These are phyloP conservation scores for Phthorimaea operculella DNA, from an alignment of 1,140 invertebrate species.

Conservation along the genomic window DNA sequence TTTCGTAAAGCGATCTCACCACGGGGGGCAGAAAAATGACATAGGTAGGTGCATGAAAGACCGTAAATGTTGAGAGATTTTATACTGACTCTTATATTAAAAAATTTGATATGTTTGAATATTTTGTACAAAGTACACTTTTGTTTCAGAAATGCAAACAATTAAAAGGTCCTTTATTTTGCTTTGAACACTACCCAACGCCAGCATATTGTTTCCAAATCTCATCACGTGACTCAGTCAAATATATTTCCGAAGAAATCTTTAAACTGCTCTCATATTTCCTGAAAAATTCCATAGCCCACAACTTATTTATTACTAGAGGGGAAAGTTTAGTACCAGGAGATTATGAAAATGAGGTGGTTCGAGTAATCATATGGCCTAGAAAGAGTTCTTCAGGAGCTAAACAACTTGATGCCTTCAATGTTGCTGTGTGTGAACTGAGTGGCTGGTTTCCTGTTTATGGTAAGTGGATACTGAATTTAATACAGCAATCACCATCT, in stretches of 20 bases:
- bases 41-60: too few species aligned
- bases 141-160: slow-evolving; percentile 64
- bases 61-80: too few species aligned
- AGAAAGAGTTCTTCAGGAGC: slow-evolving; percentile 64
- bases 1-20: too few species aligned
- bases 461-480: slow-evolving; percentile 60
- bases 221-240: slow-evolving; percentile 39
- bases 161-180: slow-evolving; percentile 64
- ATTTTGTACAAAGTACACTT: too few species aligned
- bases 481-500: too few species aligned
- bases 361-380: slow-evolving; percentile 75
- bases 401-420: slow-evolving; percentile 70
- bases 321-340: slow-evolving; percentile 40
- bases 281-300: slow-evolving; percentile 70
- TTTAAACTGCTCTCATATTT: slow-evolving; percentile 68
- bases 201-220: slow-evolving; percentile 74
- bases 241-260: slow-evolving; percentile 41
- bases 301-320: slow-evolving; percentile 77
- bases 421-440: slow-evolving; percentile 74
- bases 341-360: slow-evolving; percentile 34
- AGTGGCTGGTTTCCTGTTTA: slow-evolving; percentile 75
- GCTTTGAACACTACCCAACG: slow-evolving; percentile 68
- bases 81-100: too few species aligned
- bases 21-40: too few species aligned
- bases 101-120: too few species aligned